Conservation (phyloP, 2,888 invertebrate species). For the Allygus modestus region DNA sequence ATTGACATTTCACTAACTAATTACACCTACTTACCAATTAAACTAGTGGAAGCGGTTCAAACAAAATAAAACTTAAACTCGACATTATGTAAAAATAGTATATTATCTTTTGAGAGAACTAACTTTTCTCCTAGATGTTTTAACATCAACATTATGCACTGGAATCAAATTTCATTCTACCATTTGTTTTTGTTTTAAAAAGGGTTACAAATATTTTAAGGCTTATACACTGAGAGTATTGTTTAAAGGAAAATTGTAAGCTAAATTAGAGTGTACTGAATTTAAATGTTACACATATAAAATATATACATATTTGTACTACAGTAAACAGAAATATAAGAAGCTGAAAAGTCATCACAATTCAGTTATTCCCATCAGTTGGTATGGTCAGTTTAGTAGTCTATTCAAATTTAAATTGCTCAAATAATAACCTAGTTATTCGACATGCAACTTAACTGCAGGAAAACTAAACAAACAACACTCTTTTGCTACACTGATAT, state of each 20-base stretch:
- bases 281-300: not conserved
- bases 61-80: not conserved
- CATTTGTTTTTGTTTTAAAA: not conserved
- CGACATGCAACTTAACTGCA: not conserved
- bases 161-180: not conserved
- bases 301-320: conserved; percentile 12
- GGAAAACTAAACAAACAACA: not conserved
- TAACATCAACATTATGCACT: conserved; percentile 42
- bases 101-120: not conserved
- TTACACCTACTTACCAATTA: conserved; percentile 24
- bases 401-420: not conserved
- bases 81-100: conserved; percentile 23
- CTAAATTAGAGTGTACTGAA: not conserved
- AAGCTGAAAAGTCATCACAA: not conserved
- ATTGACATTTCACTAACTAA: conserved; percentile 31
- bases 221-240: not conserved
- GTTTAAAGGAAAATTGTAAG: not conserved
- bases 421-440: not conserved
- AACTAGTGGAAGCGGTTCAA: conserved; percentile 18
- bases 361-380: not conserved
- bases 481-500: conserved; percentile 24
- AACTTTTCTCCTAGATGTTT: conserved; percentile 20
- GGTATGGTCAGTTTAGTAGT: not conserved
- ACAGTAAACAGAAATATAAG: not conserved
- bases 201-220: not conserved